These are phyloP conservation scores for Aramus guarauna DNA, from an alignment of 2,113 vertebrate genomes.

Conservation along the genomic window DNA sequence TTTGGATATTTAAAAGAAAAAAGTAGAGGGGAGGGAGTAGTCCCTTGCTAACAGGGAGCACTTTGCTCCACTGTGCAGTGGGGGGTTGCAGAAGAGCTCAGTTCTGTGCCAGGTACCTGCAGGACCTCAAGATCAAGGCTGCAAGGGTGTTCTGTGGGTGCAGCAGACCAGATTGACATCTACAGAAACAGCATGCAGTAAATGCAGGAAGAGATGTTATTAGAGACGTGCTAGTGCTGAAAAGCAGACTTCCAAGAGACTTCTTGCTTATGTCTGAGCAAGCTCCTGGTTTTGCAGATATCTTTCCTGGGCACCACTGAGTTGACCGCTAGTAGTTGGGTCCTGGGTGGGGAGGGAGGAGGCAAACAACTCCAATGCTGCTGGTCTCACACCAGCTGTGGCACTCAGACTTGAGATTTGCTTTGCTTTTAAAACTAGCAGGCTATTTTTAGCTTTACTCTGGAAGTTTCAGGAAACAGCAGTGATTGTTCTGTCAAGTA, in stretches of 20 bases:
- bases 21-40: not conserved
- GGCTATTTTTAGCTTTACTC: not conserved
- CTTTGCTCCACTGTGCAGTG: not conserved
- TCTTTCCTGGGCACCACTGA: not conserved
- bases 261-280: not conserved
- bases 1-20: not conserved
- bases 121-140: not conserved
- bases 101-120: not conserved
- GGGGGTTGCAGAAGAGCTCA: not conserved
- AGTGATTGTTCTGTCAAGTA: slow-evolving; percentile 33
- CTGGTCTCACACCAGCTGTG: not conserved
- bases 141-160: accelerated
- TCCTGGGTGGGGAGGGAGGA: not conserved
- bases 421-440: not conserved
- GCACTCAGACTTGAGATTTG: not conserved
- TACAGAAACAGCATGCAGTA: not conserved
- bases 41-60: not conserved
- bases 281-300: not conserved
- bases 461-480: slow-evolving; percentile 14
- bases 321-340: not conserved
- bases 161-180: not conserved
- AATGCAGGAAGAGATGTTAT: not conserved
- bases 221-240: not conserved
- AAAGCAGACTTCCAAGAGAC: not conserved
- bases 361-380: not conserved